Conservation (phyloP, 2,113 vertebrate genomes). For the Beaufortia kweichowensis region DNA sequence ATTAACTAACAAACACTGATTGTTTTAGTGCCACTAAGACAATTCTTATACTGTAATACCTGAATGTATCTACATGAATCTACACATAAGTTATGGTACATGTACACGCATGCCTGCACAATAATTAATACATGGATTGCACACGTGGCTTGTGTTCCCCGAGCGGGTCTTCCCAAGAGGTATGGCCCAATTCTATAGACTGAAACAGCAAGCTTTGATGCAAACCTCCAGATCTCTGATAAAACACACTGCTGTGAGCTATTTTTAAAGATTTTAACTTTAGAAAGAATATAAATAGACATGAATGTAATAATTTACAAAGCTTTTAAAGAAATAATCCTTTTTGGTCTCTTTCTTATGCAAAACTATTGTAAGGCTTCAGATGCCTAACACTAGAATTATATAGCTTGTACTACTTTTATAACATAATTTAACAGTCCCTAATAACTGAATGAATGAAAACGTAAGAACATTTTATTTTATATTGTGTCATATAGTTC, state of each 20-base stretch:
- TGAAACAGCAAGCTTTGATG: constrained; percentile 19
- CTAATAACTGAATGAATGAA: no score
- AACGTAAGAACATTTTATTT: no score
- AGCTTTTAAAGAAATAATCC: no score
- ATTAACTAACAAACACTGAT: neutral
- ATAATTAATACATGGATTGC: constrained; percentile 64
- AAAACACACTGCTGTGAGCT: neutral
- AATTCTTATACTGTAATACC: neutral
- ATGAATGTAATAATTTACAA: neutral
- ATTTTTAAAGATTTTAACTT: neutral
- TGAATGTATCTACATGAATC: no score
- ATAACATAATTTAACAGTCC: no score
- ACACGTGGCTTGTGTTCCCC: constrained; percentile 44
- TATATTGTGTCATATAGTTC: no score
- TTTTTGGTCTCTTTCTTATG: no score
- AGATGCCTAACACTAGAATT: no score
- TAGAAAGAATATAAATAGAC: neutral
- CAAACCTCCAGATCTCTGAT: constrained; percentile 19
- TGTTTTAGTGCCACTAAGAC: neutral
- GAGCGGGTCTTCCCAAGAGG: constrained; percentile 52
- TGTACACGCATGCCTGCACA: constrained; percentile 38
- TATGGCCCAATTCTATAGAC: constrained; percentile 63
- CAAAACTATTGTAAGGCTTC: no score
- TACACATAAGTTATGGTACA: constrained; percentile 22
- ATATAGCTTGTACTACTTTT: no score